Conservation (phyloP, 2,888 invertebrate genomes). For the Drosophila longiperda region DNA sequence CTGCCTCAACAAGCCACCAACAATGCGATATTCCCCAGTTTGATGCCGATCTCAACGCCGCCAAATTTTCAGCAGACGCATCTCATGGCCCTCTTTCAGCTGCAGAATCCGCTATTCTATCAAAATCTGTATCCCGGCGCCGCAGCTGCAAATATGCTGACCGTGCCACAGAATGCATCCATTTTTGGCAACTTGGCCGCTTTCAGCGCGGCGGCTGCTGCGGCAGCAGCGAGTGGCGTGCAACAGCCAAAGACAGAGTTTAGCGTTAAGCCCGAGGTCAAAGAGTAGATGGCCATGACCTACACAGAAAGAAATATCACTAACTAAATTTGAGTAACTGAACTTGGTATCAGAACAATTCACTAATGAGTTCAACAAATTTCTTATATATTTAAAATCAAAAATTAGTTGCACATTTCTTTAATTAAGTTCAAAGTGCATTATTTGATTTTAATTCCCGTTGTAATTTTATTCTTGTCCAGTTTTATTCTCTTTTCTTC, state of each 20-base stretch:
- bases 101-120: constrained; percentile 84
- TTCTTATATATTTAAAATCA: neutral
- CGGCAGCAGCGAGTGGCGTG: constrained; percentile 68
- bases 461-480: neutral
- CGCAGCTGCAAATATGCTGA: constrained; percentile 57
- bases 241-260: constrained; percentile 71
- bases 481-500: neutral
- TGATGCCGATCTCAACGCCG: constrained; percentile 71
- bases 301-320: constrained; percentile 4
- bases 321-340: neutral
- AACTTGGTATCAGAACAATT: neutral
- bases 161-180: constrained; percentile 61
- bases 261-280: constrained; percentile 72
- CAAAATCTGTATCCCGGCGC: constrained; percentile 83
- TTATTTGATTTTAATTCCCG: neutral
- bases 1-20: constrained; percentile 7
- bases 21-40: constrained; percentile 62
- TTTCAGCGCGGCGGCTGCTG: constrained; percentile 72
- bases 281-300: constrained; percentile 60
- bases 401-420: neutral
- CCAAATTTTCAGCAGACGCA: constrained; percentile 83
- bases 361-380: neutral
- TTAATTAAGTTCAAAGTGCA: neutral
- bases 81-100: constrained; percentile 83
- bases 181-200: constrained; percentile 75